Evolutionary conservation across 2,797 vertebrate genomes (phyloP).

Genomic region (Semotilus atromaculatus): DNA sequence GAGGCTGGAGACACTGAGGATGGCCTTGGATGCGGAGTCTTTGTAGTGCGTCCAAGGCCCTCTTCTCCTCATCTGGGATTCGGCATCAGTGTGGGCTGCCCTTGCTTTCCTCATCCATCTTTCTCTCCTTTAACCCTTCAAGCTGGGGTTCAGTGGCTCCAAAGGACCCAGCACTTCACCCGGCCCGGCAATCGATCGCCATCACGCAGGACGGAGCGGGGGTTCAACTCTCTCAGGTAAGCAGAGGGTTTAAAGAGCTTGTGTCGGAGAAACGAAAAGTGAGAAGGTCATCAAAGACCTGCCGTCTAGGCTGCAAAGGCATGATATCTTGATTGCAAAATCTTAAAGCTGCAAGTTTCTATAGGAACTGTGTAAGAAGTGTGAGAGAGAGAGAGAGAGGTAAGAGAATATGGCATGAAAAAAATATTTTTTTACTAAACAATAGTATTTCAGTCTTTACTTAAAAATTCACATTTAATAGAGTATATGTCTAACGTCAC

Average conservation of each 20-base stretch:
- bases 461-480: not conserved
- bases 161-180: slow-evolving; percentile 66
- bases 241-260: slow-evolving; percentile 67
- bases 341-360: slow-evolving; percentile 28
- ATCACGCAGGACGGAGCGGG: slow-evolving; percentile 62
- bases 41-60: slow-evolving; percentile 54
- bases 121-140: slow-evolving; percentile 75
- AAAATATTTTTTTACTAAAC: not conserved
- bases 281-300: slow-evolving; percentile 67
- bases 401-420: slow-evolving; percentile 14
- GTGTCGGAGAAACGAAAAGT: slow-evolving; percentile 55
- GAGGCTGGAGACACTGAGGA: slow-evolving; percentile 24
- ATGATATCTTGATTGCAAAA: slow-evolving; percentile 48
- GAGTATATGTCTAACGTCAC: too few relatives aligned
- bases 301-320: slow-evolving; percentile 49
- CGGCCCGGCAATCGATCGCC: slow-evolving; percentile 68
- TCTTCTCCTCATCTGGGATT: slow-evolving; percentile 69
- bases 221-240: slow-evolving; percentile 61
- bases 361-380: not conserved
- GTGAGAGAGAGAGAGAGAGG: not conserved
- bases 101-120: slow-evolving; percentile 60
- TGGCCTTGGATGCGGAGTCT: slow-evolving; percentile 58
- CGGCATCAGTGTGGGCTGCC: slow-evolving; percentile 58
- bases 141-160: slow-evolving; percentile 73
- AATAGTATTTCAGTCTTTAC: not conserved